Percentiles rank a stretch among this genome's conserved stretches.
These are phyloP conservation scores for Limnephilus rhombicus DNA, from an alignment of 2,888 invertebrate species.

Conservation along the genomic window DNA sequence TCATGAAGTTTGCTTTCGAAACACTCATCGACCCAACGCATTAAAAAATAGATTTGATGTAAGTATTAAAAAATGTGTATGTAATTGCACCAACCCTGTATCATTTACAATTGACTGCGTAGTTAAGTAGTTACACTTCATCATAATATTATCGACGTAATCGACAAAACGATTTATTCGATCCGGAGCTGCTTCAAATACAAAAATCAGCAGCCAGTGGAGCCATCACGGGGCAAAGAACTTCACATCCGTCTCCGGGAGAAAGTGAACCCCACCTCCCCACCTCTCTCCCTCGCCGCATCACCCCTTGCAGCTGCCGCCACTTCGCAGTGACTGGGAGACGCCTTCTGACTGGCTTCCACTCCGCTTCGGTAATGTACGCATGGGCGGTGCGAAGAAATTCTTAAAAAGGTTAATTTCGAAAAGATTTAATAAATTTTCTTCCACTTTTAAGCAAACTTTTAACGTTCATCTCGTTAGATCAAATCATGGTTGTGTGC, in stretches of 20 bases:
- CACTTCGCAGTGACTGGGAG: background rate
- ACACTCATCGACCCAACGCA: no score
- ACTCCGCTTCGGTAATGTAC: background rate
- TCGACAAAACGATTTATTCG: conserved; percentile 31
- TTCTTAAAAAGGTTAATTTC: background rate
- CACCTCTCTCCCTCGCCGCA: background rate
- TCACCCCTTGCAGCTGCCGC: background rate
- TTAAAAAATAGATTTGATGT: no score
- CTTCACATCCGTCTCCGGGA: conserved; percentile 66
- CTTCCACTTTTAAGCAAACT: background rate
- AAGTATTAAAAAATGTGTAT: no score
- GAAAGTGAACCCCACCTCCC: conserved; percentile 60
- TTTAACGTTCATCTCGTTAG: background rate
- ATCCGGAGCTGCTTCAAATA: conserved; percentile 52
- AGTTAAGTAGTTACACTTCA: background rate
- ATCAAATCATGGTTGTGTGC: no score
- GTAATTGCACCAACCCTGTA: background rate
- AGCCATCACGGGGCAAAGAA: conserved; percentile 53
- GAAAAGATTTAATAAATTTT: background rate
- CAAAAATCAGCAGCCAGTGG: conserved; percentile 17
- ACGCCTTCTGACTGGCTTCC: background rate
- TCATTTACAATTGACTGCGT: no score
- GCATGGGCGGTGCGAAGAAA: conserved; percentile 11
- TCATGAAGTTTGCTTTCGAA: no score
- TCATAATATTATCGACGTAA: background rate